These are phyloP conservation scores for Ceyx cyanopectus DNA, from an alignment of 2,113 vertebrate species.

Conservation along the genomic window DNA sequence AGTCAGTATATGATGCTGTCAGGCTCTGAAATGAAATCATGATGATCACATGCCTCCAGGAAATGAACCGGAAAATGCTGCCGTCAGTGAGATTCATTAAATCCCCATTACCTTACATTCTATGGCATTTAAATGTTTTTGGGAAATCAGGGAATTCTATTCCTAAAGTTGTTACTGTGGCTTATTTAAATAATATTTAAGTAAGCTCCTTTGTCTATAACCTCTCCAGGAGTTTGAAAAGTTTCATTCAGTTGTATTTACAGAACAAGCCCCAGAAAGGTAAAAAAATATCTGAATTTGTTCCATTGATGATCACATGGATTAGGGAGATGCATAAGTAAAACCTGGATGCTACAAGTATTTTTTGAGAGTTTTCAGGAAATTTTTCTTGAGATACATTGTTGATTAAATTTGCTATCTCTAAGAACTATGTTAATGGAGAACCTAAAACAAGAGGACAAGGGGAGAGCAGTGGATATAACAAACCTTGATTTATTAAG, in stretches of 20 bases:
- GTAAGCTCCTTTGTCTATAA: neutral
- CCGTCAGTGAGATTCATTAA: constrained; percentile 14
- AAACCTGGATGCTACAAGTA: neutral
- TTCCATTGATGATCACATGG: neutral
- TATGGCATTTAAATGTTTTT: neutral
- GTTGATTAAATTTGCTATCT: neutral
- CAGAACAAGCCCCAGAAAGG: neutral
- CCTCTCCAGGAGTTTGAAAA: neutral
- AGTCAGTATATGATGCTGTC: neutral
- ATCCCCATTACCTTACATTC: neutral
- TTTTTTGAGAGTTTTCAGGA: neutral
- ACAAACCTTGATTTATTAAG: neutral
- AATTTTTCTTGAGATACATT: neutral
- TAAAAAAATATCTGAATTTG: neutral
- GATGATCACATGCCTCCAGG: neutral
- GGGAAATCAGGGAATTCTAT: neutral
- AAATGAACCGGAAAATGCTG: neutral
- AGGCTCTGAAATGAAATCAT: constrained; percentile 11
- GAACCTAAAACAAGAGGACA: neutral
- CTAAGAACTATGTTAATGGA: neutral
- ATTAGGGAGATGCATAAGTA: neutral
- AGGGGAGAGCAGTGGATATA: neutral
- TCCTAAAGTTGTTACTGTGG: neutral
- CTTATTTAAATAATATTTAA: constrained; percentile 6
- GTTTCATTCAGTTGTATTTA: neutral